Evolutionary conservation across 1,140 invertebrate genomes (phyloP).

Genomic region (Lutraria rhynchaena): DNA sequence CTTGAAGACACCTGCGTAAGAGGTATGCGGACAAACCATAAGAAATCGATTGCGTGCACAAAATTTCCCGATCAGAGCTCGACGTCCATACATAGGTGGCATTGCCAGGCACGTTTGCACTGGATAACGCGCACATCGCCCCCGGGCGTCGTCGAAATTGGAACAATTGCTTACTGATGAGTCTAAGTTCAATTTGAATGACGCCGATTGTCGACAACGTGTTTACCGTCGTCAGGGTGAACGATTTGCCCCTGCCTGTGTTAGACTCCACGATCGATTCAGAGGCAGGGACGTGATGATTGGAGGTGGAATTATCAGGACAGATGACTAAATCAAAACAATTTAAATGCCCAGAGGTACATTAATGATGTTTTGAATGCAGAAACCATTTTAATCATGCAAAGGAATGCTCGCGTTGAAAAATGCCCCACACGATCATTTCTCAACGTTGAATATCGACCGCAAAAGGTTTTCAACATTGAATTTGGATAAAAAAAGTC

Average conservation of each 20-base stretch:
- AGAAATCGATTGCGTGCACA: neutral
- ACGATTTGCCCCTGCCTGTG: slow-evolving; percentile 13
- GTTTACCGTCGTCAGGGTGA: slow-evolving; percentile 20
- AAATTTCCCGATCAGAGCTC: slow-evolving; percentile 18
- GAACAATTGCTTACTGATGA: slow-evolving; percentile 35
- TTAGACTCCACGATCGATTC: slow-evolving; percentile 21
- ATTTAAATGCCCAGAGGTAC: slow-evolving; percentile 21
- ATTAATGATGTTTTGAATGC: slow-evolving; percentile 4
- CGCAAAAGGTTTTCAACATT: too few relatives aligned
- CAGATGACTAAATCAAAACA: neutral
- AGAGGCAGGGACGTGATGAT: slow-evolving; percentile 4
- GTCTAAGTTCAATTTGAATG: slow-evolving; percentile 21
- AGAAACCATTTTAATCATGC: slow-evolving; percentile 7
- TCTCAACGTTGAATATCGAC: too few relatives aligned
- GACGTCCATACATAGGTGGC: neutral
- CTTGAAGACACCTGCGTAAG: neutral
- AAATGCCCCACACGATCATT: too few relatives aligned
- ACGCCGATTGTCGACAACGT: slow-evolving; percentile 35
- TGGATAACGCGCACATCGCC: neutral
- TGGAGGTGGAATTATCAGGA: neutral
- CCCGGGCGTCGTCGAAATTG: neutral
- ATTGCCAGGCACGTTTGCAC: slow-evolving; percentile 9
- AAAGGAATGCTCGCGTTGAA: neutral
- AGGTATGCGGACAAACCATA: slow-evolving; percentile 9
- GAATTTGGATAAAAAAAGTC: too few relatives aligned